Evolutionary conservation across 2,888 invertebrate species (phyloP), one percentile per base, ranked within the genome.

Genomic region (Orthosia gothica): DNA sequence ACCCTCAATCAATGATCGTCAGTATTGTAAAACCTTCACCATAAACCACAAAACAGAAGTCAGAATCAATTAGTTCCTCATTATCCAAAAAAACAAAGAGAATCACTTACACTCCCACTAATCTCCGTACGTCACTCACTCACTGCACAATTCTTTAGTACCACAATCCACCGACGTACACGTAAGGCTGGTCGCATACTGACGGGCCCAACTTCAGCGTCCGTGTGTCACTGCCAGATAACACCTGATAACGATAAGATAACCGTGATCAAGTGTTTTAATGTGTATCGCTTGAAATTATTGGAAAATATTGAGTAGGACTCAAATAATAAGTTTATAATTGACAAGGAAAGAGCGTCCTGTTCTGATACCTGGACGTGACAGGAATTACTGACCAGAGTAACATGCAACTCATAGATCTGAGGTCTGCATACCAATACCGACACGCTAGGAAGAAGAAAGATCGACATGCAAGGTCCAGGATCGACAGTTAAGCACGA

Each of bases 161-260:
- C 1, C 58, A 67, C 58, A 64, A 54, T 69, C 65, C 52, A 66
- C 55, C 67, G 63, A 55, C 23, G 12, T 54, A 40, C 74, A 55
- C 15, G 62, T 67, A 57, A 63, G 16, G 81, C 65, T 65, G 47
- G 40, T 81, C 62, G 54, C 66, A 50, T 50, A 81, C 85, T 78
- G 83, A 74, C 81, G 74, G 63, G 65, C 69, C 81, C 52, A 52
- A 65, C 67, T 32, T 55, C 52, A 20, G 11, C 49, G 73, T 50
- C 63, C 49, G 76, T 68, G 76, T 80, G 82, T 79, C 81, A 86
- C 85, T 67, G 74, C 62, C 40, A 64, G 82, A 82, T 83, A 86
- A 70, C 78, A 65, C 1, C 18, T 66, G 87, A 86, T 86, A 86
- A 66, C 76, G 87, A 86, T 86, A 76, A 86, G 87, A 85, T 82